phyloP scores from a whole-genome alignment of 37 sponge, comb jelly and placozoan genomes.

The Amphimedon queenslandica region DNA sequence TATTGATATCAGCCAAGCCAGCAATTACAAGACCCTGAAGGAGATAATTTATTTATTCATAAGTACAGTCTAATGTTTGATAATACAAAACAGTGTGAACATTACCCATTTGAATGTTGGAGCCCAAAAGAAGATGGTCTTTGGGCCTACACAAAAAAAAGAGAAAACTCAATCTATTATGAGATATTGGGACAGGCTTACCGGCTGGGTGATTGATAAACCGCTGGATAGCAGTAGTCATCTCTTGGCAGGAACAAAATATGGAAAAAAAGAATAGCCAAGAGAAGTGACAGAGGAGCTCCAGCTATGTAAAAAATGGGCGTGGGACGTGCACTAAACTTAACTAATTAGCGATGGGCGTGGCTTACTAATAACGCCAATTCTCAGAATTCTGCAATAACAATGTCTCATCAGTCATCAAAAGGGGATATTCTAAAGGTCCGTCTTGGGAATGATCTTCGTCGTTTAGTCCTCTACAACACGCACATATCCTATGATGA shows the following conservation, averaged over 20 bases:
- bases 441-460: constrained; percentile 73
- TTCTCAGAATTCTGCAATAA: background rate
- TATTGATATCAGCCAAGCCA: constrained; percentile 62
- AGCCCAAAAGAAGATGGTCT: constrained; percentile 90
- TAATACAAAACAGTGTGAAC: background rate
- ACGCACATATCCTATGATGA: constrained; percentile 96
- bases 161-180: background rate
- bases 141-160: constrained; percentile 47
- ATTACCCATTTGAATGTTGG: constrained; percentile 94
- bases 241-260: too few species aligned
- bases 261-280: background rate
- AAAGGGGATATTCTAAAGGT: constrained; percentile 52
- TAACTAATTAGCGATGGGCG: constrained; percentile 56
- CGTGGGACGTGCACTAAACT: constrained; percentile 30
- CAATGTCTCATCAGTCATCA: too few species aligned
- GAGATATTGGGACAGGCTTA: background rate
- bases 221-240: background rate
- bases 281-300: background rate
- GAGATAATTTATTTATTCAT: background rate
- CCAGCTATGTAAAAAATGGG: constrained; percentile 1
- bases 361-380: constrained; percentile 64
- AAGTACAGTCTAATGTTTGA: background rate
- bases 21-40: constrained; percentile 83
- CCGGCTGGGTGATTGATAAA: constrained; percentile 46
- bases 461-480: constrained; percentile 83